These are phyloP conservation scores for Aphodius granarius DNA, from an alignment of 2,888 invertebrate species.

Conservation along the genomic window DNA sequence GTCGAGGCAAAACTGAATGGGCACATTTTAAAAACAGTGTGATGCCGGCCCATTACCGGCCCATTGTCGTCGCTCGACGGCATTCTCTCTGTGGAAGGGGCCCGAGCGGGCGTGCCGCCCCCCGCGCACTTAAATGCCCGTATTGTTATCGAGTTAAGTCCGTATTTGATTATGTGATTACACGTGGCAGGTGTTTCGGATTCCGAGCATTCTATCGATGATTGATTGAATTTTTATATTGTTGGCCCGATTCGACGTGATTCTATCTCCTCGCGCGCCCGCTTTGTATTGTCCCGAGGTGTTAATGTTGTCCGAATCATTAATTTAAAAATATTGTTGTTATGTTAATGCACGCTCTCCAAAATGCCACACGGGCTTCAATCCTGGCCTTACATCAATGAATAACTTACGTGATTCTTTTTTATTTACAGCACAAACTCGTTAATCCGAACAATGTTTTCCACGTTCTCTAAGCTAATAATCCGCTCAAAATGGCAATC, in stretches of 20 bases:
- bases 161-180: conserved; percentile 52
- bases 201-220: conserved; percentile 45
- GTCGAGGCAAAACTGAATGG: conserved; percentile 45
- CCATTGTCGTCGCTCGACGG: conserved; percentile 26
- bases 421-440: neutral
- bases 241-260: conserved; percentile 16
- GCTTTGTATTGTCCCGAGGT: conserved; percentile 28
- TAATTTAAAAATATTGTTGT: conserved; percentile 30
- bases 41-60: conserved; percentile 45
- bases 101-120: conserved; percentile 21
- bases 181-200: conserved; percentile 48
- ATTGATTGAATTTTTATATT: conserved; percentile 46
- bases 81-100: conserved; percentile 19
- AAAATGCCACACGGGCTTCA: neutral
- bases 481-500: neutral
- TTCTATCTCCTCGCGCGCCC: conserved; percentile 13
- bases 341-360: conserved; percentile 21
- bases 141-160: conserved; percentile 53
- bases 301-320: conserved; percentile 32
- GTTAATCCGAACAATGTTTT: neutral
- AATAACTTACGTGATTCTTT: neutral
- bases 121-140: conserved; percentile 38
- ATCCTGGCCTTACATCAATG: neutral
- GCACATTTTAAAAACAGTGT: conserved; percentile 55
- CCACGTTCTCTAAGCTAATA: neutral